A percentile compares a stretch with the other conserved stretches of the same genome.
Conservation (phyloP, 1,140 invertebrate species). For the Drosophila persimilis region DNA sequence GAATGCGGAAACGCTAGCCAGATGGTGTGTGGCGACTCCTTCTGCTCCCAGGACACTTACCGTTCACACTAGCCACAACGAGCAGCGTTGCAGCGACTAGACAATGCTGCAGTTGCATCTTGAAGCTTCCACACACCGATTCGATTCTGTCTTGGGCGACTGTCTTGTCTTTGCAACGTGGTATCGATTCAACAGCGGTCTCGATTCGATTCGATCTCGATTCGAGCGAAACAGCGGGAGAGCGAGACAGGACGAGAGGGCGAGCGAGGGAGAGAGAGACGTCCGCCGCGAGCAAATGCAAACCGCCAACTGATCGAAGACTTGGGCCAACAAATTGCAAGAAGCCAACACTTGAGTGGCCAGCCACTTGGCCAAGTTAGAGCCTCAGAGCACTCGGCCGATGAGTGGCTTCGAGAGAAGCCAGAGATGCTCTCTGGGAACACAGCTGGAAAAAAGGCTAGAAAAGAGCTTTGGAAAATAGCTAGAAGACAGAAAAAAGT, state of each 20-base stretch:
- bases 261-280: conserved; percentile 41
- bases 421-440: too few species aligned
- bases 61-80: conserved; percentile 42
- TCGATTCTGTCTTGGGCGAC: neutral
- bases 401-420: too few species aligned
- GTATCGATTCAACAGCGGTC: too few species aligned
- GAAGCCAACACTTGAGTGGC: conserved; percentile 57
- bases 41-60: conserved; percentile 43
- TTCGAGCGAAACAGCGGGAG: conserved; percentile 7
- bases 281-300: conserved; percentile 75
- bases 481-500: too few species aligned
- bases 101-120: conserved; percentile 64
- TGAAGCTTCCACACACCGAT: conserved; percentile 23
- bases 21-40: neutral
- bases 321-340: conserved; percentile 68
- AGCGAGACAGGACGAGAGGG: conserved; percentile 7
- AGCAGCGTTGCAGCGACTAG: conserved; percentile 52
- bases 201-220: conserved; percentile 1
- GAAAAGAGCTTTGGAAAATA: too few species aligned
- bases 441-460: too few species aligned
- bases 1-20: conserved; percentile 50
- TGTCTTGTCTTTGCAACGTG: too few species aligned
- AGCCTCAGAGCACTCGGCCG: too few species aligned
- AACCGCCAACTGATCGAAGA: conserved; percentile 75
- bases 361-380: conserved; percentile 13